Conservation (phyloP, 2,888 invertebrate species). For the Conomelus anceps region DNA sequence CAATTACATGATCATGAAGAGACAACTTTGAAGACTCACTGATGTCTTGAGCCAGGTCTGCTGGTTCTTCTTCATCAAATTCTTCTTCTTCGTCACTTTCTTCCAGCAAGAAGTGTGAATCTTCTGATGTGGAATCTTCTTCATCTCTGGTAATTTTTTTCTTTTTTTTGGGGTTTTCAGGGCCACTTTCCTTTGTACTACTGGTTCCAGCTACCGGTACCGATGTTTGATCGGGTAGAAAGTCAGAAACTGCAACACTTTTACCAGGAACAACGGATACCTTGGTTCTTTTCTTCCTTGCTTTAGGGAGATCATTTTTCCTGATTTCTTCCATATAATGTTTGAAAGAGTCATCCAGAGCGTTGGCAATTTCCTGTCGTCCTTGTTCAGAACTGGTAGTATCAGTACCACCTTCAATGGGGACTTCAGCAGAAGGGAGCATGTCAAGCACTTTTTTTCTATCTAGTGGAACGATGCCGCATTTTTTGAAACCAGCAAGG, state of each 20-base stretch:
- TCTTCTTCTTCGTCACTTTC: slow-evolving; percentile 8
- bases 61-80: slow-evolving; percentile 1
- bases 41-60: not conserved
- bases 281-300: slow-evolving; percentile 10
- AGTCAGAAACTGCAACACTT: slow-evolving; percentile 13
- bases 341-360: slow-evolving; percentile 12
- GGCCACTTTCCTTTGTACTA: not conserved
- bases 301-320: slow-evolving; percentile 1
- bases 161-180: slow-evolving; percentile 3
- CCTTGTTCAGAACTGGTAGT: not conserved
- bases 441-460: not conserved
- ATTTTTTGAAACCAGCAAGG: slow-evolving; percentile 34
- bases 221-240: not conserved
- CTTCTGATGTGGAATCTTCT: not conserved
- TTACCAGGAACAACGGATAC: slow-evolving; percentile 13
- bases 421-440: slow-evolving; percentile 17
- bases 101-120: slow-evolving; percentile 12
- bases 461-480: slow-evolving; percentile 36
- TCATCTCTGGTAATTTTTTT: not conserved
- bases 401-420: no score
- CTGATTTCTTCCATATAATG: not conserved
- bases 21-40: slow-evolving; percentile 4
- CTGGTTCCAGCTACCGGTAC: slow-evolving; percentile 1
- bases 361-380: slow-evolving; percentile 4
- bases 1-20: slow-evolving; percentile 12